Conservation (phyloP, 2,797 vertebrate species). For the Tragopan temminckii region DNA sequence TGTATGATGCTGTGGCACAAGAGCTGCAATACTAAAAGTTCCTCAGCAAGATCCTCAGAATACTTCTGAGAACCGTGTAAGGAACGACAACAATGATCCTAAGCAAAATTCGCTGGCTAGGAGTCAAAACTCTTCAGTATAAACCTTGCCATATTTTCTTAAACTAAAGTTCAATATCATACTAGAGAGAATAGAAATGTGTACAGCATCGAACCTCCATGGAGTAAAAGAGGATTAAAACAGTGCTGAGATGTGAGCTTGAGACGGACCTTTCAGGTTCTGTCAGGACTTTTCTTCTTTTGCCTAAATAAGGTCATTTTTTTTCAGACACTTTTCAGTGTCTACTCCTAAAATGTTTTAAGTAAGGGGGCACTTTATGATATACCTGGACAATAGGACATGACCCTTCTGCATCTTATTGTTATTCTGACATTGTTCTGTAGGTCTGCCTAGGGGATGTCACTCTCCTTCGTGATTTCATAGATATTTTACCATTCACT, state of each 20-base stretch:
- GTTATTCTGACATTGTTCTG: slow-evolving; percentile 39
- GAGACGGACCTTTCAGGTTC: not conserved
- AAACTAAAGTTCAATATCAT: not conserved
- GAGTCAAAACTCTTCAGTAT: not conserved
- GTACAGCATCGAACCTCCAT: not conserved
- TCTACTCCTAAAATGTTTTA: not conserved
- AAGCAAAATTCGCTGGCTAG: not conserved
- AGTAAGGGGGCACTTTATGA: not conserved
- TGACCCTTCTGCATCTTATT: not conserved
- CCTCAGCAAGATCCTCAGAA: not conserved
- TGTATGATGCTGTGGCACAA: not conserved
- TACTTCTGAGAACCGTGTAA: not conserved
- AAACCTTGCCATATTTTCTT: not conserved
- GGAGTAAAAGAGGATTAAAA: not conserved
- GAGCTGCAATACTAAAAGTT: not conserved
- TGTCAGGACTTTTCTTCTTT: not conserved
- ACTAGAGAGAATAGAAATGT: rapidly evolving
- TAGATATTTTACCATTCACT: slow-evolving; percentile 42
- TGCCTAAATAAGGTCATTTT: not conserved
- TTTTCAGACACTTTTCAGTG: not conserved
- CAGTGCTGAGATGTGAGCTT: not conserved
- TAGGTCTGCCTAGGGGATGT: slow-evolving; percentile 37
- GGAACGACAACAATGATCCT: not conserved
- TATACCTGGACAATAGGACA: not conserved
- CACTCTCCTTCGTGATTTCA: slow-evolving; percentile 45